Conservation (phyloP, 2,113 vertebrate species). For the Vimba vimba region DNA sequence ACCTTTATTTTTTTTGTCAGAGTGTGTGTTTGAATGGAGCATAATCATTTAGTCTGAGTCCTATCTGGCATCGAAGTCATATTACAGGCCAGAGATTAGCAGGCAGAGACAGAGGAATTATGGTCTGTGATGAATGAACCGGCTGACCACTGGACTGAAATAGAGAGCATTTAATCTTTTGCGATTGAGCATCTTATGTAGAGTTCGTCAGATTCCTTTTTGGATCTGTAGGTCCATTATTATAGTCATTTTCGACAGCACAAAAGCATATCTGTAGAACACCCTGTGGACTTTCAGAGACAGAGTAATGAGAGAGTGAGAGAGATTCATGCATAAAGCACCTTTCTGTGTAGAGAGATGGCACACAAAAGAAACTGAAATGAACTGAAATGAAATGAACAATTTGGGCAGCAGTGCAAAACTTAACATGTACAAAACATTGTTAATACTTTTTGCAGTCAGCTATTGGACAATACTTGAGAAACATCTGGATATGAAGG, state of each 20-base stretch:
- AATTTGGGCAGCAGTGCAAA: not conserved
- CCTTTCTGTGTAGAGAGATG: not conserved
- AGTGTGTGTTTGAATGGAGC: not conserved
- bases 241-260: not conserved
- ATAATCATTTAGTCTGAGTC: not conserved
- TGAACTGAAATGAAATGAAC: not conserved
- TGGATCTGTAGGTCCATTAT: conserved; percentile 4
- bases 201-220: not conserved
- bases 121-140: not conserved
- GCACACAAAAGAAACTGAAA: conserved; percentile 13
- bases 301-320: not conserved
- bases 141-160: not conserved
- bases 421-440: not conserved
- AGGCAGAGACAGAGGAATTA: not conserved
- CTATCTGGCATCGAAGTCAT: not conserved
- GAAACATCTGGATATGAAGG: conserved; percentile 29
- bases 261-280: conserved; percentile 10
- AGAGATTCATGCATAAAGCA: not conserved
- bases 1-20: not conserved
- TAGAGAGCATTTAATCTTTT: not conserved
- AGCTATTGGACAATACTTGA: not conserved
- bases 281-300: not conserved
- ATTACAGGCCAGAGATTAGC: conserved; percentile 5
- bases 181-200: not conserved
- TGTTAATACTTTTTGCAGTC: not conserved